Conservation (phyloP, 2,888 invertebrate genomes). For the Drosophila barbarae region DNA sequence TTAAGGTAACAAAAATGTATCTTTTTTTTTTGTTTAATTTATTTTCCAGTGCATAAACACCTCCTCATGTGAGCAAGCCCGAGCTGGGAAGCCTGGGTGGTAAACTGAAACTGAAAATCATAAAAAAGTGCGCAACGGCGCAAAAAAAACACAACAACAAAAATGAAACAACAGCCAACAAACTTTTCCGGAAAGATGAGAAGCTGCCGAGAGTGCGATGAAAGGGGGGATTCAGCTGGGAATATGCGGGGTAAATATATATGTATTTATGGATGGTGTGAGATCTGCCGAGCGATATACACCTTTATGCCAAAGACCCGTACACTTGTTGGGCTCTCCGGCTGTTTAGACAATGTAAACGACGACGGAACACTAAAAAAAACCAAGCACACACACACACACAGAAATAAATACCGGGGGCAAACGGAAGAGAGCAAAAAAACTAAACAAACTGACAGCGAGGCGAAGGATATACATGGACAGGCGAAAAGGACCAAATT, state of each 20-base stretch:
- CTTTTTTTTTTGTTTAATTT: neutral
- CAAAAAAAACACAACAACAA: constrained; percentile 45
- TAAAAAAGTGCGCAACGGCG: constrained; percentile 66
- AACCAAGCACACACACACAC: constrained; percentile 4
- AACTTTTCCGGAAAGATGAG: constrained; percentile 37
- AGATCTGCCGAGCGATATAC: constrained; percentile 34
- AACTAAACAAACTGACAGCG: constrained; percentile 65
- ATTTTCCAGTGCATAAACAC: constrained; percentile 53
- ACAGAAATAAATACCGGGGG: constrained; percentile 31
- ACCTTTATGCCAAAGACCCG: constrained; percentile 44
- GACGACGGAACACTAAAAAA: constrained; percentile 35
- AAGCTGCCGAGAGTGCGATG: constrained; percentile 40
- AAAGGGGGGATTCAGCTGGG: constrained; percentile 31
- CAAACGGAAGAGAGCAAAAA: constrained; percentile 5
- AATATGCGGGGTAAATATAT: constrained; percentile 15
- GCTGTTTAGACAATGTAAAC: constrained; percentile 74
- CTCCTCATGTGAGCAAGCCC: constrained; percentile 34
- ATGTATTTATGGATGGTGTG: neutral
- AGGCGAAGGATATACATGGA: constrained; percentile 16
- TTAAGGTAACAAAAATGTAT: too few relatives aligned
- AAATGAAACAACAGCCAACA: constrained; percentile 28
- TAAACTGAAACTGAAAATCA: constrained; percentile 58
- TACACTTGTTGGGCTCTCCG: constrained; percentile 57
- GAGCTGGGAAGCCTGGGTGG: constrained; percentile 16
- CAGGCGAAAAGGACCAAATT: constrained; percentile 26